Evolutionary conservation across 1,140 invertebrate genomes (phyloP), one percentile per base, ranked within the genome.

Genomic region (Pygmarrhopalites habei): DNA sequence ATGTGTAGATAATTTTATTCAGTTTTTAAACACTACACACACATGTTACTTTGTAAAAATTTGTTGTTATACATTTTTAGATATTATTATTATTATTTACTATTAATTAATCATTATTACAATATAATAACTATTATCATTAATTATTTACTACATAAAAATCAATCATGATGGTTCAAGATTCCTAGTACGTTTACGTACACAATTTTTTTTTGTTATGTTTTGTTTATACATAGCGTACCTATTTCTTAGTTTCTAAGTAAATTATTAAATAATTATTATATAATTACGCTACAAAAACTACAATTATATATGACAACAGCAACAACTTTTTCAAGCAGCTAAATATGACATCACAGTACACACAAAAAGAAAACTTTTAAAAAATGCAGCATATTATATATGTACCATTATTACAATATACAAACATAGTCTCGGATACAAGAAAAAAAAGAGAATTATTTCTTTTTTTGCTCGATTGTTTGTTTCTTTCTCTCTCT

Each of bases 161-260:
- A 35, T 56, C 53, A 56, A 32, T 56, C 53, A 67, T 64, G 56
- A 65, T 67, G 68, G 68, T 70, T 70, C 68, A 70, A 66, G 68
- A 66, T 70, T 66, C 68, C 65, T 66, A 70, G 68, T 67, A 56
- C 67, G 64, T 55, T 58, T 47, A 49, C 60, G 64, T 66, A 57
- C 59, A 52, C 30, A 30, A 49, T 41, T 57, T 62, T n/a, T n/a
- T 59, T 60, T 62, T 66, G 65, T 66, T 66, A 58, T 62, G 58
- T 61, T 61, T 60, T 66, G 53, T 60, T 65, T 66, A 39, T 66
- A 57, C 53, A 30, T 3, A 30, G 17, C 46, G 10, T 4, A 59
- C 3, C 46, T 19, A 12, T 53, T 53, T 14, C 12, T 57, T 59
- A 46, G 28, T 44, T 59, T 21, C 47, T 21, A 39, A 46, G 43